Base-by-base conservation (phyloP, 2,113 vertebrate species). In the Fulica atra region DNA sequence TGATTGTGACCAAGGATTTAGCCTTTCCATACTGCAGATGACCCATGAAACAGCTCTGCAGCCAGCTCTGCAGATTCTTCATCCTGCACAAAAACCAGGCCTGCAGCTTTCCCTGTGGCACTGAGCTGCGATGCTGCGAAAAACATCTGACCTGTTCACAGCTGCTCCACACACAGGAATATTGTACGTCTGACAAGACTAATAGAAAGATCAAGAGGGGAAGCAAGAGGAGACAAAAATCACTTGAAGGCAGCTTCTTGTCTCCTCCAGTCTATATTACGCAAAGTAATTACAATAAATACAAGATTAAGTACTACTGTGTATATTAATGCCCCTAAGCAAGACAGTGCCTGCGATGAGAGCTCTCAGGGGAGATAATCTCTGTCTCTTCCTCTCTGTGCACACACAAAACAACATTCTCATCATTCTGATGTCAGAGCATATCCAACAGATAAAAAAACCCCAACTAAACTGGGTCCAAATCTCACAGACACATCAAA, bases 401-500 rank as follows among this genome's bases (percentile, higher is more conserved):
- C 77, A 71, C 88, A 88, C 65, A 70, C 35, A 82, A 18, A 81
- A 13, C 50, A 60, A 72, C 59, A 35, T 40, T 40, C 92, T 74
- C 76, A 84, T 82, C 74, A 3, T 35, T 59, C 93, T 86, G 83
- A 93, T 94, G 81, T 94, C 92, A 92, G 1, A 4, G 51, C 74
- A 88, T 5, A 6, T 80, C 66, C 72, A 83, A 28, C 24, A 36
- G 51, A 88, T 28, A 57, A 85, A 76, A 76, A 23, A 29, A 16
- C 42, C 21, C 21, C 65, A 21, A 5, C 42, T n/a, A 70, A 84
- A 78, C 15, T 61, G 20, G 18, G 60, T 10, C 15, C 84, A 59
- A 26, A 89, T 68, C 76, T 96, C 84, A 81, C 95, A 72, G 96
- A 88, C 94, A 93, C 97, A 98, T 97, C 95, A 80, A 95, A 95